Conservation (phyloP, 2,113 vertebrate genomes). For the Plestiodon gilberti region DNA sequence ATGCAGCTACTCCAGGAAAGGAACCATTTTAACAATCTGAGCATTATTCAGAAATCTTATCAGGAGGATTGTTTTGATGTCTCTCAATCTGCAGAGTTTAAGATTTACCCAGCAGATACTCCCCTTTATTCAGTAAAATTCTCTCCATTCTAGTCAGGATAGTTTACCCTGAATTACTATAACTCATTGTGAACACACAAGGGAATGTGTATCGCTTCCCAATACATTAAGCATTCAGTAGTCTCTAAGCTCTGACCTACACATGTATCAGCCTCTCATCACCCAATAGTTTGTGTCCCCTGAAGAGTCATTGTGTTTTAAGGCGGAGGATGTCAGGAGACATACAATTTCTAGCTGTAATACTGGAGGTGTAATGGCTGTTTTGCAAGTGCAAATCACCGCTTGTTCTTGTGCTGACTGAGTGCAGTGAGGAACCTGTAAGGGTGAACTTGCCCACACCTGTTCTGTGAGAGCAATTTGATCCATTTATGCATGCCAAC, state of each 20-base stretch:
- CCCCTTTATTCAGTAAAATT: constrained; percentile 39
- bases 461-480: not conserved
- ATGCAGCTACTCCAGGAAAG: constrained; percentile 57
- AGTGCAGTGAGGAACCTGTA: not conserved
- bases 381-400: not conserved
- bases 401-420: not conserved
- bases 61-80: constrained; percentile 53
- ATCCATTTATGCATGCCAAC: no score
- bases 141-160: constrained; percentile 30
- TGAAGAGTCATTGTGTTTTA: not conserved
- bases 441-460: not conserved
- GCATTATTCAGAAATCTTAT: constrained; percentile 50
- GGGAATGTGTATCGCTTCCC: constrained; percentile 28
- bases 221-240: constrained; percentile 40
- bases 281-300: not conserved
- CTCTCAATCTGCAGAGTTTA: constrained; percentile 51
- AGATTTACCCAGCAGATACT: constrained; percentile 28
- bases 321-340: not conserved
- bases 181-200: constrained; percentile 41
- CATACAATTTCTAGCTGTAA: not conserved
- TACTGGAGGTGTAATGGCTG: not conserved
- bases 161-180: constrained; percentile 38
- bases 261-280: not conserved
- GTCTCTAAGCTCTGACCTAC: constrained; percentile 10
- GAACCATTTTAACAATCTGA: constrained; percentile 58